Percentiles rank a stretch among this genome's conserved stretches.
These are phyloP conservation scores for Phacellophora camtschatica DNA, from an alignment of 30 jellyfish, hydroid and myxozoan species.

Conservation along the genomic window DNA sequence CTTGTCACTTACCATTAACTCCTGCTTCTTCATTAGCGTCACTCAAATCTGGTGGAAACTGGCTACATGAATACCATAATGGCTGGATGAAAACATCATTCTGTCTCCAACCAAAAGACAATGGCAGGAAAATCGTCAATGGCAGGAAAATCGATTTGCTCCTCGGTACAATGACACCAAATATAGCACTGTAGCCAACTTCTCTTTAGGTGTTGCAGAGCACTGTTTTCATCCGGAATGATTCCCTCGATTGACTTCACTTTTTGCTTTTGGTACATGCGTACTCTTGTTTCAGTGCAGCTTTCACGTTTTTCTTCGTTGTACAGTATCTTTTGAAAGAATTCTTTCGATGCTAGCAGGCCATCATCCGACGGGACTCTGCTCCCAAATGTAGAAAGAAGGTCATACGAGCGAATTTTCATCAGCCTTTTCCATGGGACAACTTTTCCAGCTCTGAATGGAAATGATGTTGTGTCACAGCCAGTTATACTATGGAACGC, in stretches of 20 bases:
- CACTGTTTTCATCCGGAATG: constrained; percentile 21
- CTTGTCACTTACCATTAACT: not conserved
- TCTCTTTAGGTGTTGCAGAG: constrained; percentile 16
- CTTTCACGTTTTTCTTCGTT: not conserved
- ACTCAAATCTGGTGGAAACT: constrained; percentile 16
- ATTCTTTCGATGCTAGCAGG: constrained; percentile 16
- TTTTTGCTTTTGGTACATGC: not conserved
- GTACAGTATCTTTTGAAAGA: constrained; percentile 2
- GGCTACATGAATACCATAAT: constrained; percentile 20
- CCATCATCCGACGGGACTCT: not conserved
- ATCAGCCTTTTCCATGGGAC: constrained; percentile 15
- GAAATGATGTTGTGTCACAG: constrained; percentile 12
- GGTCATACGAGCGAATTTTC: not conserved
- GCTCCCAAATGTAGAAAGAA: constrained; percentile 14
- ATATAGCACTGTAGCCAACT: constrained; percentile 5
- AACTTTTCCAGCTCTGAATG: constrained; percentile 12
- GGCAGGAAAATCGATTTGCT: not conserved
- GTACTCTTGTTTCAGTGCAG: not conserved
- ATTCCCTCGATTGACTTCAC: constrained; percentile 30
- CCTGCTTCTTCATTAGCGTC: not conserved
- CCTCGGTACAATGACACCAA: constrained; percentile 7
- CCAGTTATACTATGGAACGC: constrained; percentile 11
- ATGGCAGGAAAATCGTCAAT: not conserved
- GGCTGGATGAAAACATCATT: not conserved
- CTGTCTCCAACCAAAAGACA: constrained; percentile 25